Conservation (phyloP, 2,888 invertebrate genomes). For the Scaptodrosophila latifasciaeformis region DNA sequence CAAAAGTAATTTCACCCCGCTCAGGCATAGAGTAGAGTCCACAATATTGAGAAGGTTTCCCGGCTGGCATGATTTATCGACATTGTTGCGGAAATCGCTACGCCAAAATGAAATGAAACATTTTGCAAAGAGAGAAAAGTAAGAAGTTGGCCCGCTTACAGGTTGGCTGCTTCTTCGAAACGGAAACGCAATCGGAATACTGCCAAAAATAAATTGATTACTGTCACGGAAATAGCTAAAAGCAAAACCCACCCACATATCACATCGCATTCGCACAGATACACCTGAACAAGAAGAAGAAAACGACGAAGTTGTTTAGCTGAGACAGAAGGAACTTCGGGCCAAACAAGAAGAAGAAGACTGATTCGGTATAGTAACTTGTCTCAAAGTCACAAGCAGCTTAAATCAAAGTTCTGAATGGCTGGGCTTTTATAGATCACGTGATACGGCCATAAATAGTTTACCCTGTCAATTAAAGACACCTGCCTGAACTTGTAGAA, state of each 20-base stretch:
- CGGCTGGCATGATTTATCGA: constrained; percentile 56
- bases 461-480: constrained; percentile 62
- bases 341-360: too few species aligned
- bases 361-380: constrained; percentile 4
- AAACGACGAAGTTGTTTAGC: too few species aligned
- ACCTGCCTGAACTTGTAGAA: constrained; percentile 44
- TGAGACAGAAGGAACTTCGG: too few species aligned
- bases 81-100: constrained; percentile 60
- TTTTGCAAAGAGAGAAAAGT: constrained; percentile 23
- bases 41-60: too few species aligned
- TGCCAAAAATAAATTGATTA: constrained; percentile 75
- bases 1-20: constrained; percentile 22
- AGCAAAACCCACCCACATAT: constrained; percentile 20
- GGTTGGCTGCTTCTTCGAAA: constrained; percentile 32
- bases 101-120: constrained; percentile 51
- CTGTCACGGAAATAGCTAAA: constrained; percentile 73
- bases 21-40: too few species aligned
- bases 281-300: too few species aligned
- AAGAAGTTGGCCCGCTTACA: constrained; percentile 37
- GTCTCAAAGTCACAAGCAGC: constrained; percentile 51
- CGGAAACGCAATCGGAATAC: constrained; percentile 68
- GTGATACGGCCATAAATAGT: constrained; percentile 62
- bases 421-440: constrained; percentile 48
- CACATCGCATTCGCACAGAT: background rate
- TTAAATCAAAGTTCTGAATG: constrained; percentile 36